Conservation (phyloP, 1,140 invertebrate species). For the Meloidogyne hapla region DNA sequence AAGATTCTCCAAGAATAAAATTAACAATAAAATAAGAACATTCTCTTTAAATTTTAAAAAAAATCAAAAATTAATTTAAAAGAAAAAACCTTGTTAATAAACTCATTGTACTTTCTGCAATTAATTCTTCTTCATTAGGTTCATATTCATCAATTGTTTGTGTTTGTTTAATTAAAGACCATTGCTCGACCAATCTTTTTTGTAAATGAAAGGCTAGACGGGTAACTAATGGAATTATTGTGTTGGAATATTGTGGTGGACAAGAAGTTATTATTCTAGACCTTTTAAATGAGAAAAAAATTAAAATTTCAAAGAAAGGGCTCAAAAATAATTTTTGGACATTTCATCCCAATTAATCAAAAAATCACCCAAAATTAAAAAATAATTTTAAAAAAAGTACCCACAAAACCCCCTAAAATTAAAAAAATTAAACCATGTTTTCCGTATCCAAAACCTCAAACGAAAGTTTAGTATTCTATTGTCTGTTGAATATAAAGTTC, state of each 20-base stretch:
- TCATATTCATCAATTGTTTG: slow-evolving; percentile 42
- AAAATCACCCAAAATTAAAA: no score
- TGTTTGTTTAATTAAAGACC: slow-evolving; percentile 37
- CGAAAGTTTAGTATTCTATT: slow-evolving; percentile 52
- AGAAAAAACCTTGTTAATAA: slow-evolving; percentile 32
- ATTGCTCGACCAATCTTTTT: slow-evolving; percentile 36
- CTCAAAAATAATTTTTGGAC: neutral
- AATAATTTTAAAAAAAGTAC: no score
- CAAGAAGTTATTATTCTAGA: slow-evolving; percentile 38
- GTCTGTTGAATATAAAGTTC: slow-evolving; percentile 32
- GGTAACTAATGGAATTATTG: slow-evolving; percentile 31
- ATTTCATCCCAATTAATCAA: no score
- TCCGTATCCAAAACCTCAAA: slow-evolving; percentile 49
- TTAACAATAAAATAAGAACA: slow-evolving; percentile 32
- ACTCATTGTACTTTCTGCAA: slow-evolving; percentile 53
- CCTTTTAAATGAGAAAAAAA: slow-evolving; percentile 26
- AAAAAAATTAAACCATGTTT: slow-evolving; percentile 44
- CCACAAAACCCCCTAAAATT: no score
- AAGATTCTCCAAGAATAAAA: slow-evolving; percentile 42
- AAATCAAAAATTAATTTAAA: neutral
- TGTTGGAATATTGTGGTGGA: slow-evolving; percentile 17
- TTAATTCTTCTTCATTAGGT: slow-evolving; percentile 54
- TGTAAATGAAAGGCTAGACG: slow-evolving; percentile 42
- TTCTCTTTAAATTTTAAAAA: slow-evolving; percentile 30
- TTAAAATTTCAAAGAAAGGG: no score